Evolutionary conservation across 2,888 invertebrate species (phyloP).

Genomic region (Sphaeridia pumilis): DNA sequence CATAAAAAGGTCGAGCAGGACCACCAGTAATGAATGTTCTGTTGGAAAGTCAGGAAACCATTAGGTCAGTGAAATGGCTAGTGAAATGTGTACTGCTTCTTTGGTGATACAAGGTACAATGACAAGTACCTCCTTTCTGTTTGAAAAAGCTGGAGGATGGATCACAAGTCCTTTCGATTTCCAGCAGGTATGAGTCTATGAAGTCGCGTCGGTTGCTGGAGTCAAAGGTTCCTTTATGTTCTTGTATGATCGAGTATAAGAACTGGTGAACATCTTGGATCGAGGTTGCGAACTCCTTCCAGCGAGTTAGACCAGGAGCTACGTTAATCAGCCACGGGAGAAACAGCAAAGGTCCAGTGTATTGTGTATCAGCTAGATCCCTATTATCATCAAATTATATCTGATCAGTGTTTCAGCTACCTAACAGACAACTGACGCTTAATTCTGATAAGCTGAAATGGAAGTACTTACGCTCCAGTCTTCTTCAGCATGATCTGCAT

Average conservation of each 20-base stretch:
- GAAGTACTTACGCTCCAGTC: conserved; percentile 29
- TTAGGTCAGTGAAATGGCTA: background rate
- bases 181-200: conserved; percentile 30
- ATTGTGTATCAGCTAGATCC: conserved; percentile 34
- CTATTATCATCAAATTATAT: conserved; percentile 16
- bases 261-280: conserved; percentile 29
- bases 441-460: background rate
- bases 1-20: conserved; percentile 36
- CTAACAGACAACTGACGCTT: background rate
- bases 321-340: conserved; percentile 32
- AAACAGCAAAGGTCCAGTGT: conserved; percentile 33
- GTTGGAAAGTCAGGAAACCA: background rate
- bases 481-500: conserved; percentile 28
- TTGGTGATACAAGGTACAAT: background rate
- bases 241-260: conserved; percentile 23
- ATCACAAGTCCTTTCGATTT: conserved; percentile 27
- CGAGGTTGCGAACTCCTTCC: conserved; percentile 31
- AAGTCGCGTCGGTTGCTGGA: conserved; percentile 23
- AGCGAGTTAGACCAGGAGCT: conserved; percentile 30
- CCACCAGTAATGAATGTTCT: conserved; percentile 36
- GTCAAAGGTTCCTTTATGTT: conserved; percentile 22
- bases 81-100: background rate
- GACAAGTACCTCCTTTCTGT: conserved; percentile 20
- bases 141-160: conserved; percentile 28
- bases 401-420: background rate